Conservation (phyloP, 2,797 vertebrate genomes). For the Huso huso region DNA sequence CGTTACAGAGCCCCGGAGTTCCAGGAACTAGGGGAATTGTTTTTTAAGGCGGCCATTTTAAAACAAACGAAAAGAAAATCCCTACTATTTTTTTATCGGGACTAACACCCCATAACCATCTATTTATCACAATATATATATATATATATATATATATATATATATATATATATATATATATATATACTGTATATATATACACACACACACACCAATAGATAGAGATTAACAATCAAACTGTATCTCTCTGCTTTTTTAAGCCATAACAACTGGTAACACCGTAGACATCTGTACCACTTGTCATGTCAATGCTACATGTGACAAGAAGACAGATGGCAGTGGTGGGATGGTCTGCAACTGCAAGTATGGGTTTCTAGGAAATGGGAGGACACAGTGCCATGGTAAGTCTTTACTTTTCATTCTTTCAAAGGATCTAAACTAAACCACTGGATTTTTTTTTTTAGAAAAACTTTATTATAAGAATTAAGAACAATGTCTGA, state of each 20-base stretch:
- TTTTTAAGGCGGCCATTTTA: no score
- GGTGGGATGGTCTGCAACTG: conserved; percentile 79
- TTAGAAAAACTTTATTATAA: no score
- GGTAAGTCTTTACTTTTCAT: conserved; percentile 49
- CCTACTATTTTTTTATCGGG: no score
- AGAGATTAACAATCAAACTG: neutral
- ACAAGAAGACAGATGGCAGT: conserved; percentile 55
- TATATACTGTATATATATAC: no score
- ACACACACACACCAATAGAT: neutral
- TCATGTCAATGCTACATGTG: conserved; percentile 76
- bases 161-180: neutral
- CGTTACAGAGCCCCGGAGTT: no score
- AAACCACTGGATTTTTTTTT: no score
- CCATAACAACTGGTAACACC: conserved; percentile 16
- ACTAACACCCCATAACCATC: no score
- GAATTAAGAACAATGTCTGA: no score
- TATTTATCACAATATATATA: no score
- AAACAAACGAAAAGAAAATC: no score
- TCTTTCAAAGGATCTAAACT: no score
- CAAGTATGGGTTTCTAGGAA: conserved; percentile 86
- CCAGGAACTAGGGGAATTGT: no score
- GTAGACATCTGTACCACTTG: conserved; percentile 72
- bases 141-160: neutral
- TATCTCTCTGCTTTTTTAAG: conserved; percentile 17
- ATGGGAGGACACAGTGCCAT: conserved; percentile 74